phyloP scores from a whole-genome alignment of 2,888 invertebrate genomes.

The Neuroscelio doddi region DNA sequence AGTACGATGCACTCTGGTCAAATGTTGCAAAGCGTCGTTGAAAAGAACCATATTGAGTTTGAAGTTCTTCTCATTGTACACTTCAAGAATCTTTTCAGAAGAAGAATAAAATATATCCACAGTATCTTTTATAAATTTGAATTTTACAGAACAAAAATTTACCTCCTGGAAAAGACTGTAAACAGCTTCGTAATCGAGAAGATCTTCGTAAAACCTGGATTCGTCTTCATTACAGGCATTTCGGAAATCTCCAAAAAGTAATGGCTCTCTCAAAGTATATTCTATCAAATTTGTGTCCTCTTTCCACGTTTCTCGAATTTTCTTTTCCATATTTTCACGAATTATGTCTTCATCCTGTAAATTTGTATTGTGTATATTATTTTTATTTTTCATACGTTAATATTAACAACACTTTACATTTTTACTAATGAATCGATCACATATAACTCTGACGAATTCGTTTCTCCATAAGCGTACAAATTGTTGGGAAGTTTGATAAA shows the following conservation, averaged over 20 bases:
- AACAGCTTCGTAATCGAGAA: conserved; percentile 92
- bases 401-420: conserved; percentile 69
- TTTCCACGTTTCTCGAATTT: conserved; percentile 75
- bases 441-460: conserved; percentile 89
- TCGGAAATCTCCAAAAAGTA: conserved; percentile 91
- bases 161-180: conserved; percentile 91
- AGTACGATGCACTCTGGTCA: conserved; percentile 89
- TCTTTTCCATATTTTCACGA: conserved; percentile 75
- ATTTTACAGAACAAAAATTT: conserved; percentile 90
- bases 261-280: conserved; percentile 85
- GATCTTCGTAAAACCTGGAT: conserved; percentile 87
- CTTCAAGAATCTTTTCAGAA: conserved; percentile 90
- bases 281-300: conserved; percentile 75
- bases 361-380: not conserved
- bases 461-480: conserved; percentile 93
- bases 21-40: conserved; percentile 92
- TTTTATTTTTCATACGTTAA: not conserved
- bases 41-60: conserved; percentile 88
- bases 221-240: conserved; percentile 88
- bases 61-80: conserved; percentile 83
- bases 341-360: conserved; percentile 80
- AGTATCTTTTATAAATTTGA: too few species aligned
- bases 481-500: conserved; percentile 79
- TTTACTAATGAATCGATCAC: conserved; percentile 85
- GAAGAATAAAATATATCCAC: too few species aligned